Evolutionary conservation across 2,888 invertebrate genomes (phyloP).

Genomic region (Hemaris fuciformis): DNA sequence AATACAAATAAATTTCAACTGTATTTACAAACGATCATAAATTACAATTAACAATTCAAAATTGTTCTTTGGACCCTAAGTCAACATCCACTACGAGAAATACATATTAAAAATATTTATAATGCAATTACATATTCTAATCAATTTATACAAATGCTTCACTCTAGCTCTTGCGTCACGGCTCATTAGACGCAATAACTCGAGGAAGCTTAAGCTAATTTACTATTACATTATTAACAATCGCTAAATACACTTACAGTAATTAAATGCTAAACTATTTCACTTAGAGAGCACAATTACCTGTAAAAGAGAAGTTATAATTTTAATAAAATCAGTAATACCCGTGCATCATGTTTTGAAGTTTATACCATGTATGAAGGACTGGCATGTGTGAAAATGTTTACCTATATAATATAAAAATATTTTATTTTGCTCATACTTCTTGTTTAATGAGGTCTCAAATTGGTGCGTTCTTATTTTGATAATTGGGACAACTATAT

Average conservation of each 20-base stretch:
- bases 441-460: too few species aligned
- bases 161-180: conserved; percentile 63
- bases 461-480: too few species aligned
- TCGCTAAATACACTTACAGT: neutral
- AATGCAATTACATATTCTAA: too few species aligned
- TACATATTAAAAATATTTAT: neutral
- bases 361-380: too few species aligned
- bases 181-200: conserved; percentile 72
- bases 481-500: too few species aligned
- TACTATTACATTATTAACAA: conserved; percentile 21
- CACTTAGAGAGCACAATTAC: conserved; percentile 44
- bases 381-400: too few species aligned
- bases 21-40: neutral
- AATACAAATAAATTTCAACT: neutral
- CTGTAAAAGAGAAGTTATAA: conserved; percentile 35
- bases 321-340: neutral
- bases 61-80: conserved; percentile 48
- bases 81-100: conserved; percentile 25
- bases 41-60: conserved; percentile 19
- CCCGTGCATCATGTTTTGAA: too few species aligned
- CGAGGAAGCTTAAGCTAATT: conserved; percentile 22
- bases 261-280: conserved; percentile 25
- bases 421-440: too few species aligned
- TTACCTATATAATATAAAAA: too few species aligned
- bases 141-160: conserved; percentile 27